Evolutionary conservation across 2,113 vertebrate genomes (phyloP).

Genomic region (Neofelis nebulosa): DNA sequence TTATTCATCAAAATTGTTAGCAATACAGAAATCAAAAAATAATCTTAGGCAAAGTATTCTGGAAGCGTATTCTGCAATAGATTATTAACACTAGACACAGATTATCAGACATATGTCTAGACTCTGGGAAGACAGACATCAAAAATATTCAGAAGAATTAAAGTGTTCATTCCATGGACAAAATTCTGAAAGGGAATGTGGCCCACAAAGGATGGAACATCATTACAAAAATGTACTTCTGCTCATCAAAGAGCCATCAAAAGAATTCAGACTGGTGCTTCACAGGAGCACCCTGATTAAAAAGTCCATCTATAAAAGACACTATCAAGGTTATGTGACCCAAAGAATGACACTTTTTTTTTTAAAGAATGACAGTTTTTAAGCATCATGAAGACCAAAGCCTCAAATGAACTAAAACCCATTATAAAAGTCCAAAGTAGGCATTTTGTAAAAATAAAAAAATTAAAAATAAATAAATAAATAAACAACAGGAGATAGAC

Average conservation of each 20-base stretch:
- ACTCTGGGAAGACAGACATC: neutral
- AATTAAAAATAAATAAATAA: neutral
- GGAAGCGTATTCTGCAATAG: neutral
- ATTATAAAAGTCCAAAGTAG: neutral
- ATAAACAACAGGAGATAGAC: neutral
- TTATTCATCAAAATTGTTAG: neutral
- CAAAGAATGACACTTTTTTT: neutral
- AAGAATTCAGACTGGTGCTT: neutral
- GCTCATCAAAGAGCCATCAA: neutral
- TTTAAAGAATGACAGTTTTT: neutral
- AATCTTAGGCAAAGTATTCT: neutral
- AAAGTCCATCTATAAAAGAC: neutral
- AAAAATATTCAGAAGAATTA: neutral
- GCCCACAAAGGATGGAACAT: neutral
- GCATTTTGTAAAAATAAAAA: neutral
- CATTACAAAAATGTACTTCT: neutral
- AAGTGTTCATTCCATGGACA: neutral
- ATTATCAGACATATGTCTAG: neutral
- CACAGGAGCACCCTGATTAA: neutral
- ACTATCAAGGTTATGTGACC: neutral
- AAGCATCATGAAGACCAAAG: neutral
- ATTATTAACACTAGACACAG: neutral
- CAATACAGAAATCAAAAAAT: neutral
- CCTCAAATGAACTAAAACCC: neutral
- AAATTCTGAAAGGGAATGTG: neutral